A percentile compares a stretch with the other conserved stretches of the same genome.
Conservation (phyloP, 2,113 vertebrate species). For the Lophotis ruficrista region DNA sequence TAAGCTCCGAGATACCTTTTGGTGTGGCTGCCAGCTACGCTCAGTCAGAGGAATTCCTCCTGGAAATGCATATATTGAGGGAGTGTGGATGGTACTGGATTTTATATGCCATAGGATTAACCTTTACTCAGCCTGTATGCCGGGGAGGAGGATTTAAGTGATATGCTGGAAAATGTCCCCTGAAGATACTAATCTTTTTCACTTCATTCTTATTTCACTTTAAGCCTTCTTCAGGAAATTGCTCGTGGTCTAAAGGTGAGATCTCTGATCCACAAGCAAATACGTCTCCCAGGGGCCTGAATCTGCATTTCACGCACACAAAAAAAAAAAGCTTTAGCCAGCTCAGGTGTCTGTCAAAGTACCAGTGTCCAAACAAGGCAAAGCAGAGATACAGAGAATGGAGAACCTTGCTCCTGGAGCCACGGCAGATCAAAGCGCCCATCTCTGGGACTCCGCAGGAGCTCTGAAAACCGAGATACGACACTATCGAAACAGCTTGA, state of each 20-base stretch:
- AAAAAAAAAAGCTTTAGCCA: not conserved
- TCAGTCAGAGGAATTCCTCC: constrained; percentile 39
- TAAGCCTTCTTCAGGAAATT: constrained; percentile 46
- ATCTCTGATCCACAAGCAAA: constrained; percentile 3
- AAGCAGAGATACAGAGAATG: not conserved
- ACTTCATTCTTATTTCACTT: constrained; percentile 7
- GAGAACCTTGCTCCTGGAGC: not conserved
- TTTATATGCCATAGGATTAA: constrained; percentile 40
- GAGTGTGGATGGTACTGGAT: not conserved
- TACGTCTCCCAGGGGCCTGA: not conserved
- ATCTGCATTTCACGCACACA: constrained; percentile 2
- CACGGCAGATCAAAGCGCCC: not conserved
- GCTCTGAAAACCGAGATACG: not conserved
- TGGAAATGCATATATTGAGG: constrained; percentile 11
- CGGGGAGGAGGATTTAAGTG: constrained; percentile 13
- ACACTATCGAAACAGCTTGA: not conserved
- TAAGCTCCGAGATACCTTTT: not conserved
- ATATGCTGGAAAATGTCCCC: constrained; percentile 28
- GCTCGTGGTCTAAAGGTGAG: constrained; percentile 2
- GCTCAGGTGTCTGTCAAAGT: constrained; percentile 6
- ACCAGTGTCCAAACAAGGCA: not conserved
- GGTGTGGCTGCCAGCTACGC: not conserved
- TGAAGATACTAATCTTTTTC: constrained; percentile 13
- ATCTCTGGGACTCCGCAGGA: not conserved
- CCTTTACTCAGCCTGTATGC: constrained; percentile 10